Evolutionary conservation across 2,797 vertebrate species (phyloP), one percentile per base, ranked within the genome.

Genomic region (Peromyscus melanophrys): DNA sequence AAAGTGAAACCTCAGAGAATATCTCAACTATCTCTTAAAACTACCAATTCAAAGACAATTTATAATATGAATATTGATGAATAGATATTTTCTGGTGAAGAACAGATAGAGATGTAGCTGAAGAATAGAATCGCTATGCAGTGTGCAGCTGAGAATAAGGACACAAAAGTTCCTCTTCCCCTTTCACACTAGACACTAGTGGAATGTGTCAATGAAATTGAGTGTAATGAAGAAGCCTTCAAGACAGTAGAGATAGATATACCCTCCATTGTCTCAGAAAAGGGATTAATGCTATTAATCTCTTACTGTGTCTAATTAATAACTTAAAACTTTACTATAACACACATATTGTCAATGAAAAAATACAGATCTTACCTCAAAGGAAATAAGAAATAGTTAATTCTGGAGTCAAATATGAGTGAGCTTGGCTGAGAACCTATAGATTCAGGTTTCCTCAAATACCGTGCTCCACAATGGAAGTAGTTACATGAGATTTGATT

Each of bases 21-120:
- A 93, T 76, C 40, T 92, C 85, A 81, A 65, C 63, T 92, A 71
- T 69, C 61, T 90, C 88, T 95, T 80, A 95, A 95, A 80, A 90
- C 5, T 5, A 85, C 57, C 37, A 85, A 92, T 75, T 93, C 40
- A 87, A 92, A 96, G 77, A 59, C 92, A 93, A 93, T 89, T 67
- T 82, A 76, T 93, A 65, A 85, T 67, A 81, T 34, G 27, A 96
- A n/a, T 92, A 87, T 87, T 83, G 14, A 37, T 89, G 75, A 87
- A 90, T 93, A 40, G 86, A 84, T 92, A 76, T 85, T 89, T 61
- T 78, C 89, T 69, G 52, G 23, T 59, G 17, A 95, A 91, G 29
- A 96, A 92, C 49, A 71, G 34, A 83, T 88, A 84, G 31, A 52
- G 77, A 94, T 89, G 77, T 91, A 89, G 93, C 76, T 94, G 76